Base-by-base conservation (phyloP, 2,113 vertebrate genomes). In the Oceanites oceanicus region DNA sequence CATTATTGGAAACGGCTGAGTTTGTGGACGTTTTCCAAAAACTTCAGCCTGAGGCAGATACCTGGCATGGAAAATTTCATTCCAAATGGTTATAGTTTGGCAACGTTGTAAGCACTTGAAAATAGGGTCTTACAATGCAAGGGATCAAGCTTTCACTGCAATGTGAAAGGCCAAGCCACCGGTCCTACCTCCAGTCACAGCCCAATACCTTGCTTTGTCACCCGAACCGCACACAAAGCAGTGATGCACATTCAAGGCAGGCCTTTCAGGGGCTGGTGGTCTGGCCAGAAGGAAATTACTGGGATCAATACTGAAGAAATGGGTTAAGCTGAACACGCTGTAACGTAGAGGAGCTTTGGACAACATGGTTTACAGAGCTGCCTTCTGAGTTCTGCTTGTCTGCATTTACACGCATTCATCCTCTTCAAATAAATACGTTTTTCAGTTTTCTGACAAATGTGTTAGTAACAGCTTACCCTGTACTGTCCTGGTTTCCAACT, bases 1-100 rank as follows among this genome's bases (percentile, higher is more conserved):
- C 77, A 6, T 96, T 96, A 96, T 95, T 96, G 85, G 94, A 96
- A 96, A 91, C 17, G 6, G 19, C 91, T 95, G 92, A 49, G 44
- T 96, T 91, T 90, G 77, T 96, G 96, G 92, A 91, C 15, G 13
- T 79, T 72, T 72, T 96, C 96, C 96, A 96, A 75, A 95, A 90
- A 25, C 77, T 95, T 95, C 87, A 95, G 94, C 81, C 94, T 82
- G 40, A 93, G 92, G 95, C 92, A 97, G 94, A 95, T 96, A 97
- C 96, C 95, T 97, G 92, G 94, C 93, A 96, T 68, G 94, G 92
- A 97, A 96, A 94, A 94, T 90, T 95, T 96, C 19, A 96, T 97
- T 97, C 93, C 95, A 91, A 95, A 91, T 73, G 40, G 90, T 94
- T 97, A 94, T 82, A 95, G 13, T 85, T 85, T 96, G 93, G 93